Percentiles rank a stretch among this genome's conserved stretches.
These are phyloP conservation scores for Daubentonia madagascariensis DNA, from an alignment of 2,113 vertebrate species.

Conservation along the genomic window DNA sequence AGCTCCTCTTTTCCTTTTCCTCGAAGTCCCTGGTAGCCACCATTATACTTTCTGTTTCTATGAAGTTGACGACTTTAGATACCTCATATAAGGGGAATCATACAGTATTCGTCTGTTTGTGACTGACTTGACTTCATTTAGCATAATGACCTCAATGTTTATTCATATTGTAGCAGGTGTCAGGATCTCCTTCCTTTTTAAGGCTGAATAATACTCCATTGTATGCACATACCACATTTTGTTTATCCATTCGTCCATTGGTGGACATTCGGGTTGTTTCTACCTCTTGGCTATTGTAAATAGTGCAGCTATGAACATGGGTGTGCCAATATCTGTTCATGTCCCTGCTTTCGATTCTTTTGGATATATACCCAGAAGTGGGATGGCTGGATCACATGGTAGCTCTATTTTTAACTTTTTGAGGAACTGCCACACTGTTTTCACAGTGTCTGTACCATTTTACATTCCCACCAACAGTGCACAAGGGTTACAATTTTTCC, in stretches of 20 bases:
- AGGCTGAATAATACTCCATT: not conserved
- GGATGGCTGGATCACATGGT: not conserved
- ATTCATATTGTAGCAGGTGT: not conserved
- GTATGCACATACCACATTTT: not conserved
- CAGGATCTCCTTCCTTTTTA: not conserved
- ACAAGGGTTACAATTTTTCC: not conserved
- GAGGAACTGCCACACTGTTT: not conserved
- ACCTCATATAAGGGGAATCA: not conserved
- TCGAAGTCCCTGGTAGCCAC: not conserved
- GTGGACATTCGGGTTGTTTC: not conserved
- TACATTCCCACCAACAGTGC: not conserved
- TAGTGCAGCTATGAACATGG: not conserved
- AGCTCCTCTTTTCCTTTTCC: not conserved
- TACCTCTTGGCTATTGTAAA: not conserved
- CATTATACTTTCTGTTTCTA: not conserved
- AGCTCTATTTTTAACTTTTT: not conserved
- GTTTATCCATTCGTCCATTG: not conserved
- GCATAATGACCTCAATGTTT: not conserved
- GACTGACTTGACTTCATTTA: not conserved
- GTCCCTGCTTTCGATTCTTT: not conserved
- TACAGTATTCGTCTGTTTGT: not conserved
- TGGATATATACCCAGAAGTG: not conserved
- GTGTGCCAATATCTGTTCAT: not conserved
- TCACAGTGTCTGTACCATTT: not conserved
- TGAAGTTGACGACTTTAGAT: not conserved